These are phyloP conservation scores for Formica exsecta DNA, from an alignment of 1,140 invertebrate genomes.

Conservation along the genomic window DNA sequence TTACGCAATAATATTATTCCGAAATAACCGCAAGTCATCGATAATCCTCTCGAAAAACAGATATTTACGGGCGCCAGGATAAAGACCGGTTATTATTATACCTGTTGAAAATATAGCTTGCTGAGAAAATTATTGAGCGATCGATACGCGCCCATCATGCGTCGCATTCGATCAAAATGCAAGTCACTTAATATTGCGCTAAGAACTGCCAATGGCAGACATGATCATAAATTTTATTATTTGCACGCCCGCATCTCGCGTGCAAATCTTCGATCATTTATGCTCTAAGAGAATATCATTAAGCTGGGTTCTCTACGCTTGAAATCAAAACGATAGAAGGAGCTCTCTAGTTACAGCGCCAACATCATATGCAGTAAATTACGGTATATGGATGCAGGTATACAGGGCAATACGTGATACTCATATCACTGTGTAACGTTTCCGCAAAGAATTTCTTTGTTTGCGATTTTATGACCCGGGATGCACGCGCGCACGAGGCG, in stretches of 20 bases:
- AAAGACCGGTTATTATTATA: conserved; percentile 27
- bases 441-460: conserved; percentile 20
- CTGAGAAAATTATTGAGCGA: conserved; percentile 26
- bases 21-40: not conserved
- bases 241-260: not conserved
- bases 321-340: not conserved
- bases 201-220: conserved; percentile 24
- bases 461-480: not conserved
- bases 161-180: conserved; percentile 19
- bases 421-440: conserved; percentile 7
- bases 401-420: not conserved
- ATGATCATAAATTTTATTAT: conserved; percentile 45
- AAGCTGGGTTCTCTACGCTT: not conserved
- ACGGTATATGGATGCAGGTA: not conserved
- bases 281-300: not conserved
- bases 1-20: conserved; percentile 15
- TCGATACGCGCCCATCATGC: conserved; percentile 7
- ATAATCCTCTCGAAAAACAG: conserved; percentile 27
- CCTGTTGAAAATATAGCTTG: conserved; percentile 20
- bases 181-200: conserved; percentile 39
- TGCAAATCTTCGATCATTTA: conserved; percentile 1
- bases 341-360: not conserved
- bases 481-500: not conserved
- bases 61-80: not conserved
- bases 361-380: conserved; percentile 24